Percentiles rank a stretch among this genome's conserved stretches.
phyloP scores from a whole-genome alignment of 2,797 vertebrate genomes.

The Eupleurogrammus muticus region DNA sequence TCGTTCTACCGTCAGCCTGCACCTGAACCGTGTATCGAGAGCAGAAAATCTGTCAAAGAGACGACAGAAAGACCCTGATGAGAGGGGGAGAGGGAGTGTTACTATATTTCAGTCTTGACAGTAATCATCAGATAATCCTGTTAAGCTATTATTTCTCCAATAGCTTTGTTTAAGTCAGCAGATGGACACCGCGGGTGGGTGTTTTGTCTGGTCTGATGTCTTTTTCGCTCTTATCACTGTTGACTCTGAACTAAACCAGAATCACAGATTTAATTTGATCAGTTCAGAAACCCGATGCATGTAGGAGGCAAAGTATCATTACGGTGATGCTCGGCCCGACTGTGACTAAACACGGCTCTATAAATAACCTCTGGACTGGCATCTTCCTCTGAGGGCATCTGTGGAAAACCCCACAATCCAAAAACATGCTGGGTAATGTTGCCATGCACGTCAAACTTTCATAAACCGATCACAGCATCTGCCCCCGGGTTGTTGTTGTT shows the following conservation, averaged over 20 bases:
- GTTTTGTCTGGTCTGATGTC: slow-evolving; percentile 37
- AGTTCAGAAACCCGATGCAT: too few species aligned
- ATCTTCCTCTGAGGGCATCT: slow-evolving; percentile 18
- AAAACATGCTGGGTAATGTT: not conserved
- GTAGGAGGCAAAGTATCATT: slow-evolving; percentile 11
- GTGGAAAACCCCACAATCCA: slow-evolving; percentile 29
- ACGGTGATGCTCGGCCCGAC: not conserved
- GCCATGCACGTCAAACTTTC: not conserved
- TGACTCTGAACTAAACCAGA: not conserved
- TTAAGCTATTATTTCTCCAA: slow-evolving; percentile 57
- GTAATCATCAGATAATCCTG: slow-evolving; percentile 63
- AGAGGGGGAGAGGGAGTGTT: not conserved
- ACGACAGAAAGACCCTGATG: not conserved
- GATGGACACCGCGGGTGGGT: slow-evolving; percentile 60
- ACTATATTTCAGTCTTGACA: slow-evolving; percentile 14
- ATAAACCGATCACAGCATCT: slow-evolving; percentile 8
- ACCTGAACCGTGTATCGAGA: not conserved
- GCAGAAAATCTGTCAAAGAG: not conserved
- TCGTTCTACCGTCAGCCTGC: not conserved
- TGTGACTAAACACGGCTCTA: slow-evolving; percentile 32
- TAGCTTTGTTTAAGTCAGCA: slow-evolving; percentile 59
- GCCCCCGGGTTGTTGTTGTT: not conserved
- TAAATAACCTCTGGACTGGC: slow-evolving; percentile 33
- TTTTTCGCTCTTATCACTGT: slow-evolving; percentile 9
- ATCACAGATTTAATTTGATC: not conserved